Evolutionary conservation across 1,140 invertebrate species (phyloP).

Genomic region (Nebria ingens): DNA sequence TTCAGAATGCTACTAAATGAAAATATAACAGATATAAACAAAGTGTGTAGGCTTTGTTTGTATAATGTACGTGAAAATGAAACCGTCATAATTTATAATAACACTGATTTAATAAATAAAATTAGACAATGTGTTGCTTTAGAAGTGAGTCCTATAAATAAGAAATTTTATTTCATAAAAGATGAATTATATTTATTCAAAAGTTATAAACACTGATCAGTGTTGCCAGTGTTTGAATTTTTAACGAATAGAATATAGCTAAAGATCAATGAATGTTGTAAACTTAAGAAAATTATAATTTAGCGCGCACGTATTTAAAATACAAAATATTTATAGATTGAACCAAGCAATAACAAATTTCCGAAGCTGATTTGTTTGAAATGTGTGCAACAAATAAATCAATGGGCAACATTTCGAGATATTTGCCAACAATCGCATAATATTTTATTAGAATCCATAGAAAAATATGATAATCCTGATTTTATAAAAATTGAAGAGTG

Average conservation of each 20-base stretch:
- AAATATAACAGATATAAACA: conserved; percentile 10
- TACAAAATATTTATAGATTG: conserved; percentile 17
- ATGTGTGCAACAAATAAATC: conserved; percentile 19
- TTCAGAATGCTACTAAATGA: neutral
- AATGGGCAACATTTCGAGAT: conserved; percentile 20
- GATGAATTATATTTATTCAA: neutral
- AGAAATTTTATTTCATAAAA: neutral
- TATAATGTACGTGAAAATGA: conserved; percentile 12
- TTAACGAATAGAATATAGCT: too few species aligned
- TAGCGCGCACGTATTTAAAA: too few species aligned
- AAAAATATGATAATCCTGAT: neutral
- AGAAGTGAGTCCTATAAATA: conserved; percentile 17
- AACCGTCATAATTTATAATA: conserved; percentile 12
- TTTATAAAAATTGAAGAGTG: neutral
- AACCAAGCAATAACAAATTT: conserved; percentile 15
- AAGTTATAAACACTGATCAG: too few species aligned
- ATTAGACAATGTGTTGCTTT: conserved; percentile 20
- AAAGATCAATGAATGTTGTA: too few species aligned
- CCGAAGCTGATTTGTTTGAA: conserved; percentile 15
- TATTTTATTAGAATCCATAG: neutral
- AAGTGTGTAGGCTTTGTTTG: conserved; percentile 22
- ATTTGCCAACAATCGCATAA: conserved; percentile 18
- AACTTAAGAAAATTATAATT: too few species aligned
- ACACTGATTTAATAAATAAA: conserved; percentile 18
- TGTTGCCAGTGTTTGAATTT: too few species aligned